phyloP scores from a whole-genome alignment of 2,888 invertebrate genomes.

The Caenorhabditis sp. region DNA sequence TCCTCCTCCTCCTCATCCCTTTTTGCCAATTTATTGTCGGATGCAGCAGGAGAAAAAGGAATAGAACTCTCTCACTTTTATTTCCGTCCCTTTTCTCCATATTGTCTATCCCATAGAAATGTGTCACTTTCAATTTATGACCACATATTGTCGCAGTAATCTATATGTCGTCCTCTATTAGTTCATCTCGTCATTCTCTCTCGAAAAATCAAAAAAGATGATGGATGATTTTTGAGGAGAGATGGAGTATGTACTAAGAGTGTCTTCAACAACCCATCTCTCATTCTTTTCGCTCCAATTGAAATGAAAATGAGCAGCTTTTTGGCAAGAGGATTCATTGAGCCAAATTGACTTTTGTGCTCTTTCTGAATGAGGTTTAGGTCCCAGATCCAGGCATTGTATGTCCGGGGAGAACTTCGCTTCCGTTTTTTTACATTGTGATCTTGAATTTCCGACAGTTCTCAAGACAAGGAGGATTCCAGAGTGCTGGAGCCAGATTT shows the following conservation, averaged over 20 bases:
- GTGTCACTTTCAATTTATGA: conserved; percentile 64
- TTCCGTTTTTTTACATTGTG: too few species aligned
- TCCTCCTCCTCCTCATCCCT: conserved; percentile 23
- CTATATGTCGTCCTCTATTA: conserved; percentile 7
- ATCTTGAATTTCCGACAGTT: too few species aligned
- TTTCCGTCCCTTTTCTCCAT: not conserved
- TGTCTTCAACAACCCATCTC: conserved; percentile 2
- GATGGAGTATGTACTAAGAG: not conserved
- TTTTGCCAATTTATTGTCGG: conserved; percentile 46
- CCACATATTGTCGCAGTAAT: conserved; percentile 5
- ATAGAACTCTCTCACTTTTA: not conserved
- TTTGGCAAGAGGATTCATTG: not conserved
- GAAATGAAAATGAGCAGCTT: conserved; percentile 37
- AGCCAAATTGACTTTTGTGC: conserved; percentile 20
- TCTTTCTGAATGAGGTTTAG: too few species aligned
- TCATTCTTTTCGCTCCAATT: conserved; percentile 15
- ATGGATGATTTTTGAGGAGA: not conserved
- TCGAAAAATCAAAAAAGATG: conserved; percentile 9
- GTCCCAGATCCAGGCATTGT: too few species aligned
- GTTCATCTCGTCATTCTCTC: conserved; percentile 7
- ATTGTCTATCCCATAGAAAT: not conserved
- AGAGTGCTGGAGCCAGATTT: too few species aligned
- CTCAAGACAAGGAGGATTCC: too few species aligned
- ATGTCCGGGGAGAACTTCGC: too few species aligned
- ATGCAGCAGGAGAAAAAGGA: conserved; percentile 13